Evolutionary conservation across 2,888 invertebrate species (phyloP).

Genomic region (Alentia gelatinosa): DNA sequence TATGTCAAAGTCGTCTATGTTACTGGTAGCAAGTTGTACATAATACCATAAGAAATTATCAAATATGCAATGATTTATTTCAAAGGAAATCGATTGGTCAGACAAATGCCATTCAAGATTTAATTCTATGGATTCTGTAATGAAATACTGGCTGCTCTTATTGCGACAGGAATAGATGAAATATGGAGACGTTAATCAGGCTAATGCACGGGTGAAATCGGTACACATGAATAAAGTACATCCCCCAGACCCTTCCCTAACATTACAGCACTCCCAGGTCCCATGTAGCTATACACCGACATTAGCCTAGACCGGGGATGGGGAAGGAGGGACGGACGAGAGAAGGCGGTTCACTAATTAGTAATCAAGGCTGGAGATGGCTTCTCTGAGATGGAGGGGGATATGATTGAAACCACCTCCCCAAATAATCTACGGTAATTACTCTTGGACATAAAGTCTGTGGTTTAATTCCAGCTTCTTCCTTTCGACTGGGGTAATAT

Average conservation of each 20-base stretch:
- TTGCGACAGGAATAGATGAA: not conserved
- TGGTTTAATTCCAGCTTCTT: no score
- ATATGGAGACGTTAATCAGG: not conserved
- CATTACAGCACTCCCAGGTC: not conserved
- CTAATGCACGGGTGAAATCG: not conserved
- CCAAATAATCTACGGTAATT: not conserved
- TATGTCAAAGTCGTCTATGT: no score
- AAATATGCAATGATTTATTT: no score
- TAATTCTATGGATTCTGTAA: no score
- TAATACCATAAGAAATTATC: no score
- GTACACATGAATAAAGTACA: not conserved
- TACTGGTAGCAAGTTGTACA: no score
- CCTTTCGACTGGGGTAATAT: no score
- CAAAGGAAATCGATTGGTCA: no score
- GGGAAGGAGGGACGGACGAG: not conserved
- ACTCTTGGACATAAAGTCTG: no score
- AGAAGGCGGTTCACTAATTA: not conserved
- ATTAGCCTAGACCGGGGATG: not conserved
- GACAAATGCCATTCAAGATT: no score
- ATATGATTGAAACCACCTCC: not conserved
- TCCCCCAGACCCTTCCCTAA: not conserved
- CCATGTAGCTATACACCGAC: not conserved
- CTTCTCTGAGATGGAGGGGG: not conserved
- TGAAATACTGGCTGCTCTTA: not conserved
- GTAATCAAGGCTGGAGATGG: conserved; percentile 1